Percentiles rank a stretch among this genome's conserved stretches.
These are phyloP conservation scores for Gnatocerus cornutus DNA, from an alignment of 2,888 invertebrate genomes.

Conservation along the genomic window DNA sequence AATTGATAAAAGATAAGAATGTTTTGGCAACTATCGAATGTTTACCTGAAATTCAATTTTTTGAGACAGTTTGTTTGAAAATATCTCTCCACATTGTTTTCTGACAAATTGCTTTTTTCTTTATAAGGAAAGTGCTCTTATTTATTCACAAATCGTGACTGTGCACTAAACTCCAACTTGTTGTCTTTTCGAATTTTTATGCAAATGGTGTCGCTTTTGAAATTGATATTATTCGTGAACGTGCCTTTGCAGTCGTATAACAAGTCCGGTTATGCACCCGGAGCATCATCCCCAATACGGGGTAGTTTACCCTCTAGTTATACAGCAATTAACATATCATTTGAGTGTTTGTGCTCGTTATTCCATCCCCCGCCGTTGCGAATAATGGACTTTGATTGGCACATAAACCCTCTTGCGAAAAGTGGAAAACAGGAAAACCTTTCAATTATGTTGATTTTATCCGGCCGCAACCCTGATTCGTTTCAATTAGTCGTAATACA, in stretches of 20 bases:
- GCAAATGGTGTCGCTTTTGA: constrained; percentile 65
- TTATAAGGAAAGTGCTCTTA: neutral
- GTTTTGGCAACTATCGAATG: too few relatives aligned
- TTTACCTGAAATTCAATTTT: too few relatives aligned
- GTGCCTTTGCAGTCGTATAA: constrained; percentile 67
- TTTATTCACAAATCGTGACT: constrained; percentile 56
- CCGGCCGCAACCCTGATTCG: constrained; percentile 57
- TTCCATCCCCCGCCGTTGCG: constrained; percentile 59
- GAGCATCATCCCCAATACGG: constrained; percentile 58
- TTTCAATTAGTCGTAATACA: constrained; percentile 62
- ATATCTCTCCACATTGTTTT: too few relatives aligned
- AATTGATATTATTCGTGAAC: constrained; percentile 68
- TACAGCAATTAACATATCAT: constrained; percentile 68
- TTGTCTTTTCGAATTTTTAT: constrained; percentile 61
- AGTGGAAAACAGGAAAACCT: constrained; percentile 58
- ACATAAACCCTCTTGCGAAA: constrained; percentile 53
- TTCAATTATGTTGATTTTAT: constrained; percentile 65
- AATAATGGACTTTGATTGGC: constrained; percentile 68
- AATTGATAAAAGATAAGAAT: too few relatives aligned
- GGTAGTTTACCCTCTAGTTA: constrained; percentile 67
- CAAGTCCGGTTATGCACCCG: constrained; percentile 64
- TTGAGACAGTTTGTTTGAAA: too few relatives aligned
- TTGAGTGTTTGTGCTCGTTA: constrained; percentile 67
- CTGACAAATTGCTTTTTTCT: too few relatives aligned
- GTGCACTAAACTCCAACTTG: constrained; percentile 59